Conservation (phyloP, 2,888 invertebrate species). For the Carcina quercana region DNA sequence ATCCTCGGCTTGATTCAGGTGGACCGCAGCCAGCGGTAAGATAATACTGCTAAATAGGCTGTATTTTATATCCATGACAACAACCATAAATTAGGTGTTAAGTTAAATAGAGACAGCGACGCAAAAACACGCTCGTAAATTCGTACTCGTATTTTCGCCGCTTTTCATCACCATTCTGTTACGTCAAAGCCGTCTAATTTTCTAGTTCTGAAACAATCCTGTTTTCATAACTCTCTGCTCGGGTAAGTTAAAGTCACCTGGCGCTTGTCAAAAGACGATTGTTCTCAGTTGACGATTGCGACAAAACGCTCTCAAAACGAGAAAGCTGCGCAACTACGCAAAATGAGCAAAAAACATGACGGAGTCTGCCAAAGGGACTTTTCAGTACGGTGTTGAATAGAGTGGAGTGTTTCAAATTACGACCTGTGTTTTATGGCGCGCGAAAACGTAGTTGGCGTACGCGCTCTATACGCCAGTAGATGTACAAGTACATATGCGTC, state of each 20-base stretch:
- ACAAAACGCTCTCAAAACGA: conserved; percentile 40
- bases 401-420: conserved; percentile 46
- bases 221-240: too few relatives aligned
- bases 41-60: conserved; percentile 5
- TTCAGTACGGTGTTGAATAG: conserved; percentile 38
- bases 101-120: conserved; percentile 1
- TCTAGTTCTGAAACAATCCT: too few relatives aligned
- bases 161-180: background rate
- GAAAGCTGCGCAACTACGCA: conserved; percentile 14
- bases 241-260: conserved; percentile 32
- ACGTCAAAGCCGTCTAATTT: conserved; percentile 33
- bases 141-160: background rate
- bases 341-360: conserved; percentile 31
- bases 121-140: conserved; percentile 4
- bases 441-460: conserved; percentile 38
- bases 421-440: conserved; percentile 36
- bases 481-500: too few relatives aligned
- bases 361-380: conserved; percentile 33
- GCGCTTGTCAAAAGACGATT: conserved; percentile 59
- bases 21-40: conserved; percentile 2
- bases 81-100: conserved; percentile 5
- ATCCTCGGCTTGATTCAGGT: conserved; percentile 5
- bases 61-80: conserved; percentile 7
- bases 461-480: too few relatives aligned
- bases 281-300: conserved; percentile 41